phyloP scores from a whole-genome alignment of 2,113 vertebrate species.

The Raja brachyura region DNA sequence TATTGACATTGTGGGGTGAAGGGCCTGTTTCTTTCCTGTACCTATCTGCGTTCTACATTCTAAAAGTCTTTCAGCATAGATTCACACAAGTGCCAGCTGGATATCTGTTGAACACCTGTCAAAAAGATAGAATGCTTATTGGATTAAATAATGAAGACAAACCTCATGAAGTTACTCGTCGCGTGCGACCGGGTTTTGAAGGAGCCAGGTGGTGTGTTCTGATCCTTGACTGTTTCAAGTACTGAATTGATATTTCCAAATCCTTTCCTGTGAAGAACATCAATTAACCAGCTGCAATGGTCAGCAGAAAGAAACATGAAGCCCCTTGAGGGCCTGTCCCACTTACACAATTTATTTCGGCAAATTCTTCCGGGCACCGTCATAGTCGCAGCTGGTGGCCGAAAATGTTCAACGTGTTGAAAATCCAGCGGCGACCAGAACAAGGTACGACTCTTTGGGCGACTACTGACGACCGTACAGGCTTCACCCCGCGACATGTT shows the following conservation, averaged over 20 bases:
- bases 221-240: background rate
- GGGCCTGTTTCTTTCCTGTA: too few relatives aligned
- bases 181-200: background rate
- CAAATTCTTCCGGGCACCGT: too few relatives aligned
- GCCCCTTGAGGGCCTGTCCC: too few relatives aligned
- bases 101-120: background rate
- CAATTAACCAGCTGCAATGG: background rate
- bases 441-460: too few relatives aligned
- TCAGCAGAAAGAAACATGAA: background rate
- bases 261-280: background rate
- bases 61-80: background rate
- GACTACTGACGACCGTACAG: too few relatives aligned
- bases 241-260: background rate
- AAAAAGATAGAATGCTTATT: background rate
- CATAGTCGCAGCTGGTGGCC: too few relatives aligned
- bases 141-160: background rate
- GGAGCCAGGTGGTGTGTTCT: background rate
- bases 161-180: background rate
- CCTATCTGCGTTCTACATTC: too few relatives aligned
- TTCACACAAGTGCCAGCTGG: background rate
- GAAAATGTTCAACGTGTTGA: too few relatives aligned
- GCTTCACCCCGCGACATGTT: too few relatives aligned
- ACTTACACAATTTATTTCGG: too few relatives aligned
- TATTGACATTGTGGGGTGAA: too few relatives aligned
- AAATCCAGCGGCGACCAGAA: too few relatives aligned